A percentile compares a stretch with the other conserved stretches of the same genome.
phyloP scores from a whole-genome alignment of 2,113 vertebrate genomes.

The Austrofundulus limnaeus region DNA sequence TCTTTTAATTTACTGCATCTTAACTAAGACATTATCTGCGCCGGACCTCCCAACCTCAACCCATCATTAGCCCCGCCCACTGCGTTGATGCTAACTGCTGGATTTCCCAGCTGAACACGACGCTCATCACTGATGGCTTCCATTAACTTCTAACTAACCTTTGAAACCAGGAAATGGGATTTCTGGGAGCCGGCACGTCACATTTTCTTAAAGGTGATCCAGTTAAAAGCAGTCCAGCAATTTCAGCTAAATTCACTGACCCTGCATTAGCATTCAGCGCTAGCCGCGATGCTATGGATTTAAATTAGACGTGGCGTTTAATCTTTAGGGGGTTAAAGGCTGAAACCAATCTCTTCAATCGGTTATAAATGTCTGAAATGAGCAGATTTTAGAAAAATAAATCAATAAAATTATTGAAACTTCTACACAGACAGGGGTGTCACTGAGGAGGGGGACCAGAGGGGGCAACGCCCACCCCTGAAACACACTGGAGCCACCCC shows the following conservation, averaged over 20 bases:
- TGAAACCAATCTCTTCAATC: background rate
- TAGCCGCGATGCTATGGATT: background rate
- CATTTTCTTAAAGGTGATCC: background rate
- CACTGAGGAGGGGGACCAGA: too few relatives aligned
- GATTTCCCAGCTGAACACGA: slow-evolving; percentile 5
- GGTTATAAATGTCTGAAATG: background rate
- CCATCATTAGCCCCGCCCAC: background rate
- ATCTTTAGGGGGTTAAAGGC: background rate
- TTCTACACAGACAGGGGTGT: too few relatives aligned
- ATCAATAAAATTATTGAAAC: too few relatives aligned
- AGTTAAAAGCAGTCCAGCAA: background rate
- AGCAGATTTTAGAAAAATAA: background rate
- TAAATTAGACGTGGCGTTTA: slow-evolving; percentile 1
- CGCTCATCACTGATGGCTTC: slow-evolving; percentile 24
- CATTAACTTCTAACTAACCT: slow-evolving; percentile 29
- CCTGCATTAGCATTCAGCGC: slow-evolving; percentile 5
- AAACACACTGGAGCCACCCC: too few relatives aligned
- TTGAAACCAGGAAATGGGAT: slow-evolving; percentile 32
- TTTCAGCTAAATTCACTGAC: background rate
- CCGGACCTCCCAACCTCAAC: slow-evolving; percentile 12
- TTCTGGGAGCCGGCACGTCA: slow-evolving; percentile 20
- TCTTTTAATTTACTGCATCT: slow-evolving; percentile 23
- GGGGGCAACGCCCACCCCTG: too few relatives aligned
- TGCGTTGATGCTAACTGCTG: background rate
- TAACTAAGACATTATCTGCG: slow-evolving; percentile 12